Conservation (phyloP, 2,888 invertebrate genomes). For the Linyphia triangularis region DNA sequence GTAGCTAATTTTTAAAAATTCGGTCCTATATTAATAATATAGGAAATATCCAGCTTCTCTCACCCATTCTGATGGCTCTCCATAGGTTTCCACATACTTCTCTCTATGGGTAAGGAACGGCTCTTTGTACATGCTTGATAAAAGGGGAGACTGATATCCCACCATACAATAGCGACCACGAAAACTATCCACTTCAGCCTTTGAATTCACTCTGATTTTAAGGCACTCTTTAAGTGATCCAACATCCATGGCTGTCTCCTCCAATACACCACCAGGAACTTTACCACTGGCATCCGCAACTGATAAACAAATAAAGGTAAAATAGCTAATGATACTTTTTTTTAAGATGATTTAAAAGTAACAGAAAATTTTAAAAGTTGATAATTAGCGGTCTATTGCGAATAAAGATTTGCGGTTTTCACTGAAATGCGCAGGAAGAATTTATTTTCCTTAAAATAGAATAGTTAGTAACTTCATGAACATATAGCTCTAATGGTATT, state of each 20-base stretch:
- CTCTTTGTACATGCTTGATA: background rate
- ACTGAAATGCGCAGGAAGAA: too few relatives aligned
- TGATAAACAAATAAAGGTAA: background rate
- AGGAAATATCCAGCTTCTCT: background rate
- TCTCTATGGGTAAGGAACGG: conserved; percentile 3
- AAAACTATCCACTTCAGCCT: conserved; percentile 75
- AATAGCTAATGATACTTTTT: too few relatives aligned
- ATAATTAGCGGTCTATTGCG: too few relatives aligned
- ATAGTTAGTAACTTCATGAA: too few relatives aligned
- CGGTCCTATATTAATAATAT: too few relatives aligned
- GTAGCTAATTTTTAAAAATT: too few relatives aligned
- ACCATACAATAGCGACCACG: conserved; percentile 78
- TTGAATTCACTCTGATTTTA: conserved; percentile 75
- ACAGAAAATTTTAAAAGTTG: too few relatives aligned
- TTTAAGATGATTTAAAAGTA: too few relatives aligned
- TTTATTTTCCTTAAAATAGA: too few relatives aligned
- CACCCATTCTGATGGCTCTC: conserved; percentile 66
- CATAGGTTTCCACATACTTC: conserved; percentile 46
- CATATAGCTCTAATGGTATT: too few relatives aligned
- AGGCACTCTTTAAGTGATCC: conserved; percentile 79
- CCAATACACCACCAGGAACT: conserved; percentile 78
- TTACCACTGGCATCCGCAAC: conserved; percentile 70
- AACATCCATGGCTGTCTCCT: conserved; percentile 79
- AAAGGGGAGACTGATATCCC: conserved; percentile 54
- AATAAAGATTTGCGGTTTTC: too few relatives aligned